Evolutionary conservation across 1,140 invertebrate genomes (phyloP).

Genomic region (Drosophila novamexicana): DNA sequence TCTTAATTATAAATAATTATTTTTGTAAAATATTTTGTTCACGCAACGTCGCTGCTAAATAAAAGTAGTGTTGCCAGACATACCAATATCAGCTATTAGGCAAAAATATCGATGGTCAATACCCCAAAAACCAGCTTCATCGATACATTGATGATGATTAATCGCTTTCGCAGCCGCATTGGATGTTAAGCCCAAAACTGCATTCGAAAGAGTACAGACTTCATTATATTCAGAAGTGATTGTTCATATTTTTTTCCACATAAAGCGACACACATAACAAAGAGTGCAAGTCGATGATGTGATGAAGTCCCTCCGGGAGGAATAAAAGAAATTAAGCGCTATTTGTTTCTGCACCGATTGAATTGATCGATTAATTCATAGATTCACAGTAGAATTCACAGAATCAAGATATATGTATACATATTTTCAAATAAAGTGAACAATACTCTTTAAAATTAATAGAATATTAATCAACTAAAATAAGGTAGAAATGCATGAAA

Average conservation of each 20-base stretch:
- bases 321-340: not conserved
- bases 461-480: not conserved
- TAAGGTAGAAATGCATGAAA: not conserved
- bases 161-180: no score
- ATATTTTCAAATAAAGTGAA: no score
- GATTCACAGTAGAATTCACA: no score
- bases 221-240: no score
- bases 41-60: constrained; percentile 76
- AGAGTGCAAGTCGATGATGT: no score
- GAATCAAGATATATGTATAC: no score
- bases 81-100: constrained; percentile 3
- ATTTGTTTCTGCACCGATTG: not conserved
- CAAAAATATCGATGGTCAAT: constrained; percentile 7
- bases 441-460: not conserved
- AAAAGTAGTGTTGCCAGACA: constrained; percentile 53
- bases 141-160: not conserved
- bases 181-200: no score
- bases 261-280: no score
- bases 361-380: not conserved
- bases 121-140: not conserved
- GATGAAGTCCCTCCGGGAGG: no score
- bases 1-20: constrained; percentile 67
- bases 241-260: no score
- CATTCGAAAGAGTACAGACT: no score
- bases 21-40: constrained; percentile 78